Conservation (phyloP, 2,888 invertebrate species). For the Sphaerophoria rueppellii region DNA sequence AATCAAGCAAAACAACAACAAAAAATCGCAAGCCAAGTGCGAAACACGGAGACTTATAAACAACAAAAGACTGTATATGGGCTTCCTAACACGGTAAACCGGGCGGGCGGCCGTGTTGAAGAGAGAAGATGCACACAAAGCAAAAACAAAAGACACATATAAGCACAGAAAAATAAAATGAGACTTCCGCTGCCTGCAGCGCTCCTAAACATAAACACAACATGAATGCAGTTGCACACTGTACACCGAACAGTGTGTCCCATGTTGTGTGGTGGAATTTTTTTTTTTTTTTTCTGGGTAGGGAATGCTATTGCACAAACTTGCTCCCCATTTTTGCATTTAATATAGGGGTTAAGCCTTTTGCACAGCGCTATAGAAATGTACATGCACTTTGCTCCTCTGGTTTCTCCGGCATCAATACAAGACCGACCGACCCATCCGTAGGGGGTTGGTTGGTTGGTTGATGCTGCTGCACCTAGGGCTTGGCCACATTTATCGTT, state of each 20-base stretch:
- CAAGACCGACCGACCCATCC: neutral
- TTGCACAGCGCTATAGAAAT: constrained; percentile 24
- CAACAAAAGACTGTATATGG: constrained; percentile 54
- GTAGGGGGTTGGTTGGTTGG: constrained; percentile 5
- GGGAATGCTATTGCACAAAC: constrained; percentile 48
- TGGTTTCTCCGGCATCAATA: neutral
- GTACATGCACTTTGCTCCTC: neutral
- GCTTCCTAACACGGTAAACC: neutral
- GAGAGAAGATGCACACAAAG: constrained; percentile 55
- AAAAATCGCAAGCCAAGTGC: constrained; percentile 67
- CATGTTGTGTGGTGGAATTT: constrained; percentile 33
- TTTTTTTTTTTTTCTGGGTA: neutral
- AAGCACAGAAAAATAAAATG: constrained; percentile 57
- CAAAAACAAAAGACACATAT: constrained; percentile 61
- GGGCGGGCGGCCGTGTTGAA: neutral
- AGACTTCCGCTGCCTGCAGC: constrained; percentile 73
- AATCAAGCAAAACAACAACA: neutral
- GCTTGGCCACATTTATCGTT: constrained; percentile 57
- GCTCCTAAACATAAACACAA: constrained; percentile 70
- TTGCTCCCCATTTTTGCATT: constrained; percentile 68
- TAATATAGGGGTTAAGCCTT: constrained; percentile 65
- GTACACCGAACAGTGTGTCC: constrained; percentile 8
- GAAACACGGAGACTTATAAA: constrained; percentile 52
- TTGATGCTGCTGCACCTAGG: neutral
- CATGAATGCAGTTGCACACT: constrained; percentile 51